These are phyloP conservation scores for Meleagris gallopavo DNA, from an alignment of 2,113 vertebrate genomes.

Conservation along the genomic window DNA sequence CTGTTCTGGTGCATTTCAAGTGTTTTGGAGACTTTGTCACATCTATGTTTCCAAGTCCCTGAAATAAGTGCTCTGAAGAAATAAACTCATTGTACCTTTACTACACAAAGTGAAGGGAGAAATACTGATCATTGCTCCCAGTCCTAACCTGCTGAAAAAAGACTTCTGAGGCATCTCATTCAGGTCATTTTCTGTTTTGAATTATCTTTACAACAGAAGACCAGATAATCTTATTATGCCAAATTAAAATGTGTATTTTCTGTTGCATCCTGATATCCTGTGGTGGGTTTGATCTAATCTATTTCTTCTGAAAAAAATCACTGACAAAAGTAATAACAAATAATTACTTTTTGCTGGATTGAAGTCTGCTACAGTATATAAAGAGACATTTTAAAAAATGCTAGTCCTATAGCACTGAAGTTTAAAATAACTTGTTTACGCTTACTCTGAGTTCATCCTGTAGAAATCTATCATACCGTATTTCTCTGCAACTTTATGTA, in stretches of 20 bases:
- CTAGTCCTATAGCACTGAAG: neutral
- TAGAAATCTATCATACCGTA: neutral
- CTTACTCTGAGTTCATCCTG: neutral
- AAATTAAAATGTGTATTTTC: neutral
- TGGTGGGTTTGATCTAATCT: neutral
- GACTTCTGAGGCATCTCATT: neutral
- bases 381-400: neutral
- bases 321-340: neutral
- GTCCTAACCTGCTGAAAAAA: neutral
- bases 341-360: neutral
- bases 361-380: neutral
- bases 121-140: neutral
- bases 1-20: neutral
- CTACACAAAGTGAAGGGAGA: neutral
- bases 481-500: neutral
- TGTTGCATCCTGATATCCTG: neutral
- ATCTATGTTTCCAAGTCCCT: neutral
- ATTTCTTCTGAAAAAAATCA: neutral
- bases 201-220: neutral
- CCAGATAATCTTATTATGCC: neutral
- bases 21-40: neutral
- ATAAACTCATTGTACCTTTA: neutral
- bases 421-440: neutral
- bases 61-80: neutral
- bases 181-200: neutral